Conservation (phyloP, 2,888 invertebrate genomes). For the Andrena flavipes region DNA sequence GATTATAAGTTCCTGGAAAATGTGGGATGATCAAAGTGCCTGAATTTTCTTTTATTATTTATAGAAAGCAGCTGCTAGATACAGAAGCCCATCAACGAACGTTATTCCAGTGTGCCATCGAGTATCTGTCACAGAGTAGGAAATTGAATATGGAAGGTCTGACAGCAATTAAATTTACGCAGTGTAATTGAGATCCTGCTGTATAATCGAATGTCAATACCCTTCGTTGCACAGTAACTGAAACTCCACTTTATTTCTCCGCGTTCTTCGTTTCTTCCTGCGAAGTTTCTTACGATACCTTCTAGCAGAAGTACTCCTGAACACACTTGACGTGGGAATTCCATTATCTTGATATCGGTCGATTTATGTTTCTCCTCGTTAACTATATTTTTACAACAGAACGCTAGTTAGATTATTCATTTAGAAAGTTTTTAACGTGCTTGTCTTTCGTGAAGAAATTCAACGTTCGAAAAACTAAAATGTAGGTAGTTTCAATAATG, state of each 20-base stretch:
- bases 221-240: slow-evolving; percentile 37
- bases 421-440: no score
- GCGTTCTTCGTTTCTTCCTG: neutral
- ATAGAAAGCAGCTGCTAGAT: neutral
- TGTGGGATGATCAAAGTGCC: neutral
- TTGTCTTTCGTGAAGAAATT: no score
- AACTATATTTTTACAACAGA: neutral
- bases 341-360: slow-evolving; percentile 9
- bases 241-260: slow-evolving; percentile 24
- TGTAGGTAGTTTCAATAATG: no score
- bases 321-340: slow-evolving; percentile 17
- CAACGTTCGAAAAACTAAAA: no score
- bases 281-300: neutral
- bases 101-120: slow-evolving; percentile 9
- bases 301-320: slow-evolving; percentile 1
- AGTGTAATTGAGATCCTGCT: slow-evolving; percentile 39
- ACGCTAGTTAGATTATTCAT: no score
- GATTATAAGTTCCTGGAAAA: neutral
- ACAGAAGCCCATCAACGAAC: slow-evolving; percentile 9
- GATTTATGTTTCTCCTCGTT: neutral
- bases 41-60: slow-evolving; percentile 15
- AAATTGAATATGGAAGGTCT: slow-evolving; percentile 42
- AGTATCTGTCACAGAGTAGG: neutral
- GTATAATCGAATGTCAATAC: slow-evolving; percentile 34
- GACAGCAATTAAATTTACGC: slow-evolving; percentile 34